These are phyloP conservation scores for Panulirus ornatus DNA, from an alignment of 1,140 invertebrate species.

Conservation along the genomic window DNA sequence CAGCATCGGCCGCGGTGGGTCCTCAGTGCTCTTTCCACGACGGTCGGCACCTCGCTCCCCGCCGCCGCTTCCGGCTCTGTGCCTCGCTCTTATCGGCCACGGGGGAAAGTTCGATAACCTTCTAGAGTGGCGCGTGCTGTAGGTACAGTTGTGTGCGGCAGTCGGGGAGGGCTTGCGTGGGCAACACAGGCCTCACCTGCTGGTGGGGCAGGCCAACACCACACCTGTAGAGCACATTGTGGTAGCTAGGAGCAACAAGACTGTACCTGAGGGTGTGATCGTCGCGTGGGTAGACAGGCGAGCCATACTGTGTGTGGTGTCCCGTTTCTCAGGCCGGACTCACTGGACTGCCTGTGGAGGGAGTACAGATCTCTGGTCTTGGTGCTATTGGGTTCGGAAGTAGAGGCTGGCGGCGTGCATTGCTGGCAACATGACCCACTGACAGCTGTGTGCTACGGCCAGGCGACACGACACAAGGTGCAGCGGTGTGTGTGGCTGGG, in stretches of 20 bases:
- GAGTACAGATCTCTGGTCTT: too few relatives aligned
- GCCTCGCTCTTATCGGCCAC: not conserved
- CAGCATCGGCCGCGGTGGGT: not conserved
- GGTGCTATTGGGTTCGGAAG: not conserved
- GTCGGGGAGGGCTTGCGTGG: not conserved
- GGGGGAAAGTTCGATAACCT: not conserved
- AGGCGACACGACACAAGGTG: not conserved
- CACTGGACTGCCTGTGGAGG: too few relatives aligned
- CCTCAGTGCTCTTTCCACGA: slow-evolving; percentile 1
- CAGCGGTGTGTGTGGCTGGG: not conserved
- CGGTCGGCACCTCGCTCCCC: not conserved
- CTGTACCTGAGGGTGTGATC: too few relatives aligned
- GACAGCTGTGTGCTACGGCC: not conserved
- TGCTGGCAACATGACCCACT: not conserved
- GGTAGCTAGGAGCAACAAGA: too few relatives aligned
- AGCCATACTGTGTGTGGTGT: too few relatives aligned
- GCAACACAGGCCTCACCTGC: not conserved
- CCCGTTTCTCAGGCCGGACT: too few relatives aligned
- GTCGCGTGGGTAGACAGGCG: too few relatives aligned
- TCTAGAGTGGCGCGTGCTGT: not conserved
- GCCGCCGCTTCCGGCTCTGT: not conserved
- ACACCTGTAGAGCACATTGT: not conserved
- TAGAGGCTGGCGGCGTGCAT: not conserved
- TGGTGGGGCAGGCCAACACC: not conserved
- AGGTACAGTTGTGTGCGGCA: not conserved